phyloP scores from a whole-genome alignment of 37 sponge, comb jelly and placozoan genomes.

The Halisarca cf. caerulea region DNA sequence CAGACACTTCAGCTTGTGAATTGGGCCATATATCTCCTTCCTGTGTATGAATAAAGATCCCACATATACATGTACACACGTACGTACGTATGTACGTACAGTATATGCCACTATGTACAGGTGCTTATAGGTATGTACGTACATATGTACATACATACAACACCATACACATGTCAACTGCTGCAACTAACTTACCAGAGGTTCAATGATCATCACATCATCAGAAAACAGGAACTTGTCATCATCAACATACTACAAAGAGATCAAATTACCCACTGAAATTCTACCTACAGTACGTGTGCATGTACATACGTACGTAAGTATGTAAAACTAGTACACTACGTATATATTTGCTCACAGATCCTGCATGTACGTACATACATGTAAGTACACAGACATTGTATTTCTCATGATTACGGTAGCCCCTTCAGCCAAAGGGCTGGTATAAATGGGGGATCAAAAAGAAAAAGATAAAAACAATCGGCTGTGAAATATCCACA shows the following conservation, averaged over 20 bases:
- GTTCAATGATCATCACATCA: slow-evolving; percentile 83
- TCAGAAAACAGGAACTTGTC: slow-evolving; percentile 84
- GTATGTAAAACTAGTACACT: background rate
- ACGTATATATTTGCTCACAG: background rate
- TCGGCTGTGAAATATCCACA: too few species aligned
- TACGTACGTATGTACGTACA: background rate
- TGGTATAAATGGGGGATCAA: too few species aligned
- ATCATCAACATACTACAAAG: slow-evolving; percentile 54
- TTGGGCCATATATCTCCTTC: slow-evolving; percentile 99
- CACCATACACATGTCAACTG: background rate
- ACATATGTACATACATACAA: background rate
- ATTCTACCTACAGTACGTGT: background rate
- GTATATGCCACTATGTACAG: too few species aligned
- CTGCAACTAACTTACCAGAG: slow-evolving; percentile 51
- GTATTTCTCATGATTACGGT: too few species aligned
- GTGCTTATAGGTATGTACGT: background rate
- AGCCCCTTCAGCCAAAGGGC: too few species aligned
- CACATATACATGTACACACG: background rate
- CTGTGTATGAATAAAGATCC: slow-evolving; percentile 33
- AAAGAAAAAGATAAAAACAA: too few species aligned
- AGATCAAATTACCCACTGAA: too few species aligned
- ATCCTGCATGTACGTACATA: background rate
- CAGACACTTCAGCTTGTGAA: slow-evolving; percentile 81
- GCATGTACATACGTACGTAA: background rate
- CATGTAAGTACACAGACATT: too few species aligned